Conservation (phyloP, 2,888 invertebrate genomes). For the Ennomos fuscantarius region DNA sequence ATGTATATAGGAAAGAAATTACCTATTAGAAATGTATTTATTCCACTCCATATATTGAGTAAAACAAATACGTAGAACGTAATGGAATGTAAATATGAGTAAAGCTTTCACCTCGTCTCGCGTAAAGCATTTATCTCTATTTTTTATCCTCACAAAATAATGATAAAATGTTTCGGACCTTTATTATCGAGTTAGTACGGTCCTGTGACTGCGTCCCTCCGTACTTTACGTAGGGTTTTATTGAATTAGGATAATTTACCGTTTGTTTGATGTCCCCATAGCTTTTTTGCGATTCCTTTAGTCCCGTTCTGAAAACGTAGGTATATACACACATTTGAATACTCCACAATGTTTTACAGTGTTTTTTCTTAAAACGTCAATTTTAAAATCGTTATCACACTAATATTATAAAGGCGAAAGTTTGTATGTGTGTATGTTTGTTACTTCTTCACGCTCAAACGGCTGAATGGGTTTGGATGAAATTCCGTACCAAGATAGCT, state of each 20-base stretch:
- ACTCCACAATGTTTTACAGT: background rate
- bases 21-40: background rate
- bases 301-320: slow-evolving; percentile 9
- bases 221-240: slow-evolving; percentile 55
- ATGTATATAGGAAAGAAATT: too few species aligned
- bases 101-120: slow-evolving; percentile 37
- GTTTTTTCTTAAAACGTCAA: too few species aligned
- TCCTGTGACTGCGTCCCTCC: slow-evolving; percentile 47
- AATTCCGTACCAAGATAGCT: too few species aligned
- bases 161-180: slow-evolving; percentile 60
- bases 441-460: too few species aligned
- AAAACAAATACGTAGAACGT: slow-evolving; percentile 14
- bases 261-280: slow-evolving; percentile 62
- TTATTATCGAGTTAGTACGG: slow-evolving; percentile 67
- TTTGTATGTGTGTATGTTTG: too few species aligned
- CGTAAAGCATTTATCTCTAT: slow-evolving; percentile 41
- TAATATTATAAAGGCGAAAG: too few species aligned
- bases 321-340: slow-evolving; percentile 17
- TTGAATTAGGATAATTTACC: slow-evolving; percentile 72
- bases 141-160: slow-evolving; percentile 50
- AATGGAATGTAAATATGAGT: slow-evolving; percentile 31
- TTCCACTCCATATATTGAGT: slow-evolving; percentile 1
- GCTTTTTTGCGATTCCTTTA: slow-evolving; percentile 46
- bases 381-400: too few species aligned
- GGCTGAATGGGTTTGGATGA: too few species aligned